These are phyloP conservation scores for Zaprionus lachaisei DNA, from an alignment of 1,140 invertebrate species.

Conservation along the genomic window DNA sequence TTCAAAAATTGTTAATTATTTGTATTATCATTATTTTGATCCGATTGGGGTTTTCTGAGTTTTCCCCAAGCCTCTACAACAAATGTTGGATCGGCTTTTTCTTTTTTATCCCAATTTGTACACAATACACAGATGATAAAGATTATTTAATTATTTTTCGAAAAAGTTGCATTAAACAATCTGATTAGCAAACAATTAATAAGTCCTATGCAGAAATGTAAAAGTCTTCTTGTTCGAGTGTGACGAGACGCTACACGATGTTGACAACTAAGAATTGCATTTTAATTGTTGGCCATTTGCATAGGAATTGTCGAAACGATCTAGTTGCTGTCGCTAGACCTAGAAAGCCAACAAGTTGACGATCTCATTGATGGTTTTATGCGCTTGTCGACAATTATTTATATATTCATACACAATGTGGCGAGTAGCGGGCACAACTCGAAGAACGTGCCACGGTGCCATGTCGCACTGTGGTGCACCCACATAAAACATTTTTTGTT, in stretches of 20 bases:
- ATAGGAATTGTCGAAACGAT: slow-evolving; percentile 42
- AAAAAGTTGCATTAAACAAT: neutral
- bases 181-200: neutral
- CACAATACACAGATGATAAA: too few species aligned
- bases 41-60: too few species aligned
- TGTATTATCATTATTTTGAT: too few species aligned
- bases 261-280: slow-evolving; percentile 70
- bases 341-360: slow-evolving; percentile 57
- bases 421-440: slow-evolving; percentile 39
- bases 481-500: slow-evolving; percentile 58
- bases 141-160: too few species aligned
- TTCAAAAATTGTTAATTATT: too few species aligned
- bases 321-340: slow-evolving; percentile 21
- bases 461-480: slow-evolving; percentile 55
- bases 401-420: slow-evolving; percentile 40
- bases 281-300: slow-evolving; percentile 77
- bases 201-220: slow-evolving; percentile 18
- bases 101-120: too few species aligned
- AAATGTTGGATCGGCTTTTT: too few species aligned
- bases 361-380: slow-evolving; percentile 66
- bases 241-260: slow-evolving; percentile 47
- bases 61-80: too few species aligned
- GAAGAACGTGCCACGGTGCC: slow-evolving; percentile 37
- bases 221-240: slow-evolving; percentile 48
- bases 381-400: slow-evolving; percentile 62